These are phyloP conservation scores for Phymatocera aterrima DNA, from an alignment of 2,888 invertebrate species.

Conservation along the genomic window DNA sequence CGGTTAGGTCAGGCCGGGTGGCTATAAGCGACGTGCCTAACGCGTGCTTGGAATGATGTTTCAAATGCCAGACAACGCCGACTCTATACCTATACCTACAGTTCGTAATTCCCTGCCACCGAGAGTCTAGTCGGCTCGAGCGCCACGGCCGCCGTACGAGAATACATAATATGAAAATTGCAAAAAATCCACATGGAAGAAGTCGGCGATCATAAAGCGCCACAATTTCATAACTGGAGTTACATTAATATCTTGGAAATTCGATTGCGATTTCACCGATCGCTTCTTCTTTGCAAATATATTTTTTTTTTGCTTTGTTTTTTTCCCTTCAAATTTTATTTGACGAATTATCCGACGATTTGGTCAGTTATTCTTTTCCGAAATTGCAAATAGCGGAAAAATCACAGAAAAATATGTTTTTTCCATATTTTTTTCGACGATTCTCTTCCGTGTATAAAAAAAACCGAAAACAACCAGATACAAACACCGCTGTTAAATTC, in stretches of 20 bases:
- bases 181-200: background rate
- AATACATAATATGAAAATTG: background rate
- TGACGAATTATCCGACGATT: too few species aligned
- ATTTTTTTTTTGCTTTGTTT: too few species aligned
- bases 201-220: too few species aligned
- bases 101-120: background rate
- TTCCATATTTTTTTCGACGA: background rate
- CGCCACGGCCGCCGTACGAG: background rate
- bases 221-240: too few species aligned
- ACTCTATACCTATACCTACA: background rate
- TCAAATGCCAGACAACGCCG: slow-evolving; percentile 25
- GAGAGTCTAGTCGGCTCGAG: too few species aligned
- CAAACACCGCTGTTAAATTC: background rate
- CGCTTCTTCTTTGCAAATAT: too few species aligned
- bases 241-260: too few species aligned
- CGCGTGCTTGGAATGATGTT: slow-evolving; percentile 41
- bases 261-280: too few species aligned
- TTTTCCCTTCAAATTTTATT: too few species aligned
- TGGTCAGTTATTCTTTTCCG: too few species aligned
- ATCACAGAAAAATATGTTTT: background rate
- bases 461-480: background rate
- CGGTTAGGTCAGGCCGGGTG: slow-evolving; percentile 18
- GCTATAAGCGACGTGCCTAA: slow-evolving; percentile 27
- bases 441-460: background rate
- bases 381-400: background rate